Base-by-base conservation (phyloP, 2,113 vertebrate species). In the Campylomormyrus numenius region DNA sequence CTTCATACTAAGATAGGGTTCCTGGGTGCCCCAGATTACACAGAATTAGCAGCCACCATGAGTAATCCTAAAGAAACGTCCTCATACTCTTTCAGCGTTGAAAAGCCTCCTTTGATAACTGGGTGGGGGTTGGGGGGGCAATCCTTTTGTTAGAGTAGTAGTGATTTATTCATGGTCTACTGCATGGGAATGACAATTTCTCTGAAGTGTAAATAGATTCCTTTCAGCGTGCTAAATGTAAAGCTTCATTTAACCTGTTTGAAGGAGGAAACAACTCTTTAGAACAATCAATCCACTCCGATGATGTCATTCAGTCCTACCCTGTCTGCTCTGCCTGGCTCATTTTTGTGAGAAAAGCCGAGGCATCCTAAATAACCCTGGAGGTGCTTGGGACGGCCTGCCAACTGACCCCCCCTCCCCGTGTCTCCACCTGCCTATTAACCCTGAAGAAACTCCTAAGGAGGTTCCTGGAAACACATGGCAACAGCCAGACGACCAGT, bases 171-270 rank as follows among this genome's bases (percentile, higher is more conserved):
- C 17, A 87, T 53, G 85, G 85, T 56, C 85, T 87, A 39, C 49
- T 87, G 85, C 85, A 35, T 53, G 27, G 48, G 49, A 53, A 87
- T 87, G 85, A 87, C 45, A 56, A 35, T 53, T 53, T 53, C 49
- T 39, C 85, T 87, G 50, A 49, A 53, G 49, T 87, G 85, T 56
- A 52, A 87, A 53, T 87, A 35, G 85, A 87, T 87, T 53, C 85
- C 49, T 13, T 87, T 87, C 85, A 53, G 49, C 48, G 24, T 35
- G 85, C 27, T 85, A 85, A 85, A 85, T 48, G 45, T n/a, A 52
- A 87, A 35, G 85, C 50, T 87, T 87, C 48, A 87, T 53, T 52
- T 53, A 87, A 87, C 85, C 85, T 87, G 85, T 35, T 17, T 87
- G 85, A n/a, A 53, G n/a, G 50, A 53, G 21, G 83, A 77, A 85